These are phyloP conservation scores for Coranthus polyacanthus DNA, from an alignment of 2,797 vertebrate genomes.

Conservation along the genomic window DNA sequence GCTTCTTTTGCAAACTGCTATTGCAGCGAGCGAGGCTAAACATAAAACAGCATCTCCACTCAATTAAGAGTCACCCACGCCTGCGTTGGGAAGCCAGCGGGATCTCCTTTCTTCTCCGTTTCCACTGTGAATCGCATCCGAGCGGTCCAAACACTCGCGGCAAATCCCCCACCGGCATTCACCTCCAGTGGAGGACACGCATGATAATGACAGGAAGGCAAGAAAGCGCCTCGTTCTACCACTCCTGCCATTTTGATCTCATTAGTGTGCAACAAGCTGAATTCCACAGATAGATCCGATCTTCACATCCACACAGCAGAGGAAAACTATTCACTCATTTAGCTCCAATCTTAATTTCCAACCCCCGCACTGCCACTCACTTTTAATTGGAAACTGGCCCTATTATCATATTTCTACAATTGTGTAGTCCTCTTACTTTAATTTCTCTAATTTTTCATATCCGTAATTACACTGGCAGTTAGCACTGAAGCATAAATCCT, in stretches of 20 bases:
- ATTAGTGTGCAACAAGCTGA: conserved; percentile 50
- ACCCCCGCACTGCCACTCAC: conserved; percentile 35
- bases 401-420: conserved; percentile 66
- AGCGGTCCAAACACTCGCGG: conserved; percentile 34
- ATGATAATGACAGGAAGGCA: conserved; percentile 30
- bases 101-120: conserved; percentile 49
- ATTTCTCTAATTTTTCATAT: conserved; percentile 60
- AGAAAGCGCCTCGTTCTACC: conserved; percentile 21
- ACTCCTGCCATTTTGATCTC: conserved; percentile 53
- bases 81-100: conserved; percentile 47
- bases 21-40: conserved; percentile 16
- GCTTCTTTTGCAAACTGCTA: conserved; percentile 49
- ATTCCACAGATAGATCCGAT: conserved; percentile 52
- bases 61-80: conserved; percentile 70
- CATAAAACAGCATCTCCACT: conserved; percentile 62
- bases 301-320: conserved; percentile 28
- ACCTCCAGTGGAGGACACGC: conserved; percentile 23
- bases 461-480: conserved; percentile 66
- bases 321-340: conserved; percentile 59
- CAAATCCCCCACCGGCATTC: conserved; percentile 29
- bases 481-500: conserved; percentile 62
- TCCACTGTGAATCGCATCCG: conserved; percentile 47
- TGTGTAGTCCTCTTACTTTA: conserved; percentile 50
- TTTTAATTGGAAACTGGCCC: conserved; percentile 58
- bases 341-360: conserved; percentile 45